These are phyloP conservation scores for Lutjanus campechanus DNA, from an alignment of 2,797 vertebrate genomes.

Conservation along the genomic window DNA sequence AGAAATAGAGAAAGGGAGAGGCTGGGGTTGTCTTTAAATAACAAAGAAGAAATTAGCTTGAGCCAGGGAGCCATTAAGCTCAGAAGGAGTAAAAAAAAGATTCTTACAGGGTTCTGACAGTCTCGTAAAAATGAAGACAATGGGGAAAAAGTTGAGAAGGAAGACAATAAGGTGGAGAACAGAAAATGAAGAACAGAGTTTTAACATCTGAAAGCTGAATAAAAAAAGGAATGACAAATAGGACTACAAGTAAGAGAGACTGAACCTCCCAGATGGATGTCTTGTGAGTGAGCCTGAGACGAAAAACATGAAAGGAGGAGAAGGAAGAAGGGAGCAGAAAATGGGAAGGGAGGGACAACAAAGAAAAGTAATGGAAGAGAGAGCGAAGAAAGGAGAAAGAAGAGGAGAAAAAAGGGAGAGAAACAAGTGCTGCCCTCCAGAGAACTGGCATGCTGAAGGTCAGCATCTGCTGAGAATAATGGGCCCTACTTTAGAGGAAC, in stretches of 20 bases:
- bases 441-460: slow-evolving; percentile 76
- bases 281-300: slow-evolving; percentile 33
- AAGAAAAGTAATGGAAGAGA: slow-evolving; percentile 34
- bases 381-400: slow-evolving; percentile 9
- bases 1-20: neutral
- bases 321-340: slow-evolving; percentile 34
- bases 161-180: neutral
- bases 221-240: slow-evolving; percentile 45
- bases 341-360: slow-evolving; percentile 36
- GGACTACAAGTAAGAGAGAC: slow-evolving; percentile 20
- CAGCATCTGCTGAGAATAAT: slow-evolving; percentile 79
- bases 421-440: slow-evolving; percentile 73
- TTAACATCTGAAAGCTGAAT: slow-evolving; percentile 29
- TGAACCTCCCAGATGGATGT: slow-evolving; percentile 36
- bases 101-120: neutral
- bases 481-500: slow-evolving; percentile 52
- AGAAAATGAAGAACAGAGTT: slow-evolving; percentile 3
- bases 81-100: neutral
- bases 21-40: neutral
- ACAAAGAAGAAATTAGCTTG: neutral
- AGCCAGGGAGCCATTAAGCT: neutral
- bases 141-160: neutral
- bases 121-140: neutral
- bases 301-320: slow-evolving; percentile 45
- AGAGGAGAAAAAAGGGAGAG: slow-evolving; percentile 45